These are phyloP conservation scores for Lagodon rhomboides DNA, from an alignment of 2,797 vertebrate genomes.

Conservation along the genomic window DNA sequence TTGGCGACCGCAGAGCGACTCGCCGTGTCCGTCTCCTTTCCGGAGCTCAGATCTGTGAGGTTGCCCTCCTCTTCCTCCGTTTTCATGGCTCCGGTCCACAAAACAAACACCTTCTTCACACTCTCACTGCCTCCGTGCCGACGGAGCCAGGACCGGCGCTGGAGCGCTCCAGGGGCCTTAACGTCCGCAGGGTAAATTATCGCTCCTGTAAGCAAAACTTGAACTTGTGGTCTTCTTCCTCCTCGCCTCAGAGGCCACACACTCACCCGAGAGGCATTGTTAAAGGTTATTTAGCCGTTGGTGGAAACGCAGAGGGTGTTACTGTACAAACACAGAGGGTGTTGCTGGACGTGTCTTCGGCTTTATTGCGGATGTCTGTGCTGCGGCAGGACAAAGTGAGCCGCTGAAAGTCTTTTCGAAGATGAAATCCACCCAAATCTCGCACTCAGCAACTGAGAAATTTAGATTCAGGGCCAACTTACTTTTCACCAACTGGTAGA, in stretches of 20 bases:
- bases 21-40: conserved; percentile 38
- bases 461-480: background rate
- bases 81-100: conserved; percentile 19
- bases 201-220: conserved; percentile 24
- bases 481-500: too few relatives aligned
- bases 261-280: conserved; percentile 48
- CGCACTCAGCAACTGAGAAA: background rate
- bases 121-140: conserved; percentile 12
- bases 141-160: conserved; percentile 44
- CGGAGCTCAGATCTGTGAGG: conserved; percentile 25
- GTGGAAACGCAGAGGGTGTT: conserved; percentile 13
- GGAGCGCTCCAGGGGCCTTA: conserved; percentile 5
- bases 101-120: conserved; percentile 47
- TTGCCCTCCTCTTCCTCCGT: conserved; percentile 18
- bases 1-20: conserved; percentile 61
- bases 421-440: background rate
- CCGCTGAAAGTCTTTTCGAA: background rate
- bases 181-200: conserved; percentile 24
- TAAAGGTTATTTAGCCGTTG: conserved; percentile 35
- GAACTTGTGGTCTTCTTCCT: conserved; percentile 18
- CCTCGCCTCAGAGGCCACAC: conserved; percentile 28
- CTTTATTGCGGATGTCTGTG: conserved; percentile 17
- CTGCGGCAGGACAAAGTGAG: background rate
- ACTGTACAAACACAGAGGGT: conserved; percentile 15
- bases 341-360: conserved; percentile 19